Evolutionary conservation across 2,797 vertebrate species (phyloP), one percentile per base, ranked within the genome.

Genomic region (Morelia viridis): DNA sequence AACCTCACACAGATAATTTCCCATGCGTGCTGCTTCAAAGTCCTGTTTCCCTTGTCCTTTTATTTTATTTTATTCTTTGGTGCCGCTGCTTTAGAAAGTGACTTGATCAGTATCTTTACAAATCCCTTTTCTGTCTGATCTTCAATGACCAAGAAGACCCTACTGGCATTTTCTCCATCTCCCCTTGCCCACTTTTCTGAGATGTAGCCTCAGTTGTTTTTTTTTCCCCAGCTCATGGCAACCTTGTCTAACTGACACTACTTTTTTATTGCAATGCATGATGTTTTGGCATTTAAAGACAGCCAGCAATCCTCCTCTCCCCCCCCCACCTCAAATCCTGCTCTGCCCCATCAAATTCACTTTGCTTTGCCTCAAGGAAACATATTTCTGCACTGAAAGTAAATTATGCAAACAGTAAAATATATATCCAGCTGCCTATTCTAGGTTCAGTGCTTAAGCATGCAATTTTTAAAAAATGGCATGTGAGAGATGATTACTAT

Each of bases 251-350:
- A 90, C 53, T 86, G 87, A 92, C 91, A 64, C 94, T 95, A 93
- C 93, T 95, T 95, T 93, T 94, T 92, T 94, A 93, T 94, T 94
- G 91, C 65, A 94, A 93, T 93, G 91, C 93, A 92, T 93, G 89
- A 76, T 61, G 86, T 93, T 94, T 92, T 86, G 31, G 65, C 24
- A 62, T 57, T 61, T 76, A 87, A 88, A 88, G 65, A 56, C 31
- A 90, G 56, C 65, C 56, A 68, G 65, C 58, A 76, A n/a, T 57
- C 50, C 60, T 17, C 12, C 28, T 46, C 61, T 76, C 1, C 71
- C 90, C 71, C 90, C 26, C 46, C 1, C n/a, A 3, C 46, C 41
- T 5, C 57, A 53, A n/a, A 83, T 65, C 56, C 31, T 88, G 24
- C 60, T 87, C 46, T 64, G 46, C 41, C 26, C 24, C 41, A 60